Percentiles rank a stretch among this genome's conserved stretches.
Evolutionary conservation across 1,140 invertebrate genomes (phyloP).

Genomic region (Eriocheir sinensis): DNA sequence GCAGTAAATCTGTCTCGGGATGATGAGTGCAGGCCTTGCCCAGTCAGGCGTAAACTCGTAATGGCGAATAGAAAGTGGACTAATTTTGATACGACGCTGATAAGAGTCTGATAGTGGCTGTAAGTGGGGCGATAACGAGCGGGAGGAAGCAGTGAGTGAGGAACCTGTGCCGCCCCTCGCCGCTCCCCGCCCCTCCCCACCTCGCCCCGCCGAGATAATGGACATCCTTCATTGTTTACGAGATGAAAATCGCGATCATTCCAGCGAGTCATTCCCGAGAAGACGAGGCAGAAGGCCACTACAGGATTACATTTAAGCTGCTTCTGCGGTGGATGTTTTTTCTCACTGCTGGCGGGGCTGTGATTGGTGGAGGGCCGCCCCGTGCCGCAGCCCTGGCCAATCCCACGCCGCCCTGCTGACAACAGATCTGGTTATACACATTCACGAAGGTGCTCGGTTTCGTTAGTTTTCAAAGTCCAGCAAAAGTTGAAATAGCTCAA

Average conservation of each 20-base stretch:
- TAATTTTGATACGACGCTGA: not conserved
- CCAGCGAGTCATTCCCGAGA: not conserved
- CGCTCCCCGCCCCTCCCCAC: no score
- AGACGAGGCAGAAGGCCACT: not conserved
- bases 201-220: not conserved
- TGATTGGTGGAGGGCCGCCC: slow-evolving; percentile 9
- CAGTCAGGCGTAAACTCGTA: not conserved
- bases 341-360: not conserved
- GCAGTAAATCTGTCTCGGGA: no score
- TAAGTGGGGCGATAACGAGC: no score
- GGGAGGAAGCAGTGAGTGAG: not conserved
- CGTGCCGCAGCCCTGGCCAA: not conserved
- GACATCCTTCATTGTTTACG: not conserved
- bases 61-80: not conserved
- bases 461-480: not conserved
- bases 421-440: slow-evolving; percentile 41
- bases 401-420: not conserved
- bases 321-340: slow-evolving; percentile 44
- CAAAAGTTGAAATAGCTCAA: not conserved
- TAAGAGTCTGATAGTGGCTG: not conserved
- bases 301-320: slow-evolving; percentile 48
- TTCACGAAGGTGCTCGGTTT: not conserved
- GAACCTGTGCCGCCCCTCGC: no score
- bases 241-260: slow-evolving; percentile 7
- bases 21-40: no score